These are phyloP conservation scores for Gallinago jamesoni DNA, from an alignment of 2,113 vertebrate genomes.

Conservation along the genomic window DNA sequence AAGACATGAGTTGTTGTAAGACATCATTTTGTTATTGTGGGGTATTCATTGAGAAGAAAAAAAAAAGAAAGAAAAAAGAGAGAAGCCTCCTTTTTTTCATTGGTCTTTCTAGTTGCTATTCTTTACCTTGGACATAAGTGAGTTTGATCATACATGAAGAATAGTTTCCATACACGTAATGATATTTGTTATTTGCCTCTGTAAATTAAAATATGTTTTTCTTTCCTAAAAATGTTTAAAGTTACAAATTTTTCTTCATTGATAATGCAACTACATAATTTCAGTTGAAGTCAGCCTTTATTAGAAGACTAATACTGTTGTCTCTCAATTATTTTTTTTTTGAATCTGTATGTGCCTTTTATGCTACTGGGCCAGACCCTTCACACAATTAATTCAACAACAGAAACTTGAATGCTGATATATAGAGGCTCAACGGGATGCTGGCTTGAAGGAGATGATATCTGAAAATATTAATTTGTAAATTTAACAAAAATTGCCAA, in stretches of 20 bases:
- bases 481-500: not conserved
- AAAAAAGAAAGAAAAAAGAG: accelerated
- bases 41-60: not conserved
- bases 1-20: not conserved
- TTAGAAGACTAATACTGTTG: not conserved
- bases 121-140: not conserved
- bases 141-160: not conserved
- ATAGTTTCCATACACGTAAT: not conserved
- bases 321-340: not conserved
- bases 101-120: not conserved
- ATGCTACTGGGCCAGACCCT: not conserved
- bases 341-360: not conserved
- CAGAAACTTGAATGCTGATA: not conserved
- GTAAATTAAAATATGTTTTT: not conserved
- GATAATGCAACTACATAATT: not conserved
- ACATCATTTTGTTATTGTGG: not conserved
- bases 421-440: not conserved
- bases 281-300: not conserved
- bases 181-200: not conserved
- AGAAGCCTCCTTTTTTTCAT: not conserved
- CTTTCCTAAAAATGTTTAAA: not conserved
- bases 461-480: not conserved
- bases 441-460: not conserved
- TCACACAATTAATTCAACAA: not conserved
- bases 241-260: not conserved